Evolutionary conservation across 2,888 invertebrate genomes (phyloP), one percentile per base, ranked within the genome.

Genomic region (Tromatobia lineatoria): DNA sequence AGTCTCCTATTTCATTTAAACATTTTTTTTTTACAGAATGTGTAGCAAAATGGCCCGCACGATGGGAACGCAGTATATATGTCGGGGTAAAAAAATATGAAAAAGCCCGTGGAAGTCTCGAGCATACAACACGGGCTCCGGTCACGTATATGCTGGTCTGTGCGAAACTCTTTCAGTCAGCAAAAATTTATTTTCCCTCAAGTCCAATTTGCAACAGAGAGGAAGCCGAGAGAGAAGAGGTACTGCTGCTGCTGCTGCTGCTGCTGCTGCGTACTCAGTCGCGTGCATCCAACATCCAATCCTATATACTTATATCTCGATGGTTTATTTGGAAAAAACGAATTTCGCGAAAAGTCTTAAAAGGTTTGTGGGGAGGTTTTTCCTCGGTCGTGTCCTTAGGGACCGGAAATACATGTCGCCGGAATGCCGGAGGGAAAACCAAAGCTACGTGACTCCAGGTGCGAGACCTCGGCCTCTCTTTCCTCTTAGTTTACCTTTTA

Each of bases 181-280:
- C 76, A 73, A 83, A 82, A 74, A 74, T 42, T 45, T 42, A 59
- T 70, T 64, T 52, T 18, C 34, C 54, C 47, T 75, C 75, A 18
- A 77, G 76, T 73, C 61, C 80, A 83, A 83, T 83, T 80, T 83
- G 67, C 73, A 59, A 80, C 52, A 77, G 77, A 73, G 34, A 66
- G n/a, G 52, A 61, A 76, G 45, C 34, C n/a, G 61, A 3, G 64
- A 18, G 66, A 18, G 18, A 83, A 57, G 71, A 57, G 23, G 59
- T n/a, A n/a, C 15, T 59, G 34, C 15, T 59, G n/a, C n/a, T n/a
- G n/a, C n/a, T n/a, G n/a, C n/a, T n/a, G n/a, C n/a, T n/a, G n/a
- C n/a, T n/a, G n/a, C n/a, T n/a, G 38, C n/a, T 29, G 59, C 59
- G 15, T 29, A n/a, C 18, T 18, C 38, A 18, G 42, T 38, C 18